A percentile compares a stretch with the other conserved stretches of the same genome.
These are phyloP conservation scores for Hydrozoanthus tunicans DNA, from an alignment of 64 coral and sea anemone species.

Conservation along the genomic window DNA sequence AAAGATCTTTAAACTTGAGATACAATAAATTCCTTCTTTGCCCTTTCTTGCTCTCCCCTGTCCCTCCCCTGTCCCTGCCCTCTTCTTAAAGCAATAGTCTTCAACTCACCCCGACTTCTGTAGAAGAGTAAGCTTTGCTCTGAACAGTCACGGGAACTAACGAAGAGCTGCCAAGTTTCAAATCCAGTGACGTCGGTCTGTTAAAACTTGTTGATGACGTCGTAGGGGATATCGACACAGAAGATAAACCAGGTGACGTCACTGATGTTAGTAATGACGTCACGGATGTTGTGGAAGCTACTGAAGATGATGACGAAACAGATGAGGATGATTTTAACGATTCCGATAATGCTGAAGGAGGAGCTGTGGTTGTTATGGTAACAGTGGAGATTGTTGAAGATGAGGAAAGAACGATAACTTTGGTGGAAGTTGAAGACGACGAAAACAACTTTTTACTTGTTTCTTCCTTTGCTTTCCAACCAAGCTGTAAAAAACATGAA, in stretches of 20 bases:
- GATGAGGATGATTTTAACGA: not conserved
- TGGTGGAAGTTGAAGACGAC: constrained; percentile 1
- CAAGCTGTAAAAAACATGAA: not conserved
- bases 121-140: not conserved
- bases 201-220: constrained; percentile 45
- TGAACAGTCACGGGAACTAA: not conserved
- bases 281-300: not conserved
- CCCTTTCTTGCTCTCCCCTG: no score
- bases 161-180: not conserved
- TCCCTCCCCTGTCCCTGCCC: no score
- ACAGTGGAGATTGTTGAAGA: not conserved
- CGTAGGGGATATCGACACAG: constrained; percentile 22
- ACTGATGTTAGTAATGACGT: constrained; percentile 19
- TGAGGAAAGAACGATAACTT: not conserved
- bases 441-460: constrained; percentile 17
- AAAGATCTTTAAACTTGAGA: no score
- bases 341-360: not conserved
- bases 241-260: constrained; percentile 16
- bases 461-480: constrained; percentile 47
- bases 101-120: constrained; percentile 1
- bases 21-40: no score
- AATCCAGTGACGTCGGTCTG: constrained; percentile 41
- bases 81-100: not conserved
- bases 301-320: not conserved
- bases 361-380: constrained; percentile 21